Base-by-base conservation (phyloP, 2,888 invertebrate genomes). In the Lasioglossum malachurum region DNA sequence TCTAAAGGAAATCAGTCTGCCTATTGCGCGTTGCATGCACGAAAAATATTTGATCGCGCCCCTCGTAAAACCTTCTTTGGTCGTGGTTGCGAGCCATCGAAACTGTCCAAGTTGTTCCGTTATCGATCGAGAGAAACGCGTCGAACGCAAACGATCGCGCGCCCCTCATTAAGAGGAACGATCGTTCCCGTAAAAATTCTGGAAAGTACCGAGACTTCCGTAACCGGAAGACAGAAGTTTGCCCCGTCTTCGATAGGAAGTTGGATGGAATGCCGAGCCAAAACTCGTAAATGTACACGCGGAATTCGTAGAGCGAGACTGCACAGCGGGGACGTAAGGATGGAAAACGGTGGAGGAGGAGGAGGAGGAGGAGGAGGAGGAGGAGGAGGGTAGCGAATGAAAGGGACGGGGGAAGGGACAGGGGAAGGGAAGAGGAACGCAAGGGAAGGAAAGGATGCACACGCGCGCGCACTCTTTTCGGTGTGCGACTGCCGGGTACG, bases 281-380 rank as follows among this genome's bases (percentile, higher is more conserved):
- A 91, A 91, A 91, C 83, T 84, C 90, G 90, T 91, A 90, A 89
- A 91, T 88, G 91, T 87, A 84, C 78, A 90, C 87, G 91, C 87
- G 79, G 60, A 79, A 83, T 87, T 79, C 78, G 78, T 86, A 75
- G 84, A 81, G 80, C 82, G 89, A 82, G 83, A 81, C 79, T 12
- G 86, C 44, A 72, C 74, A 69, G 69, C 8, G 69, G 64, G 16
- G 49, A 31, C 7, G 31, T 19, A 31, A 31, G 64, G 64, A 31
- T 31, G 31, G 64, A 31, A 1, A 64, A 8, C 27, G 64, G 8
- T 3, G n/a, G 16, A 31, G 46, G 46, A 46, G n/a, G n/a, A n/a
- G n/a, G n/a, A n/a, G n/a, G n/a, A 4, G 44, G 31, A 31, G 64
- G 16, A 31, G n/a, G 16, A 31, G 16, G 46, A 46, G 46, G 46